A percentile compares a stretch with the other conserved stretches of the same genome.
Conservation (phyloP, 1,140 invertebrate species). For the Lasaia peninsularis region DNA sequence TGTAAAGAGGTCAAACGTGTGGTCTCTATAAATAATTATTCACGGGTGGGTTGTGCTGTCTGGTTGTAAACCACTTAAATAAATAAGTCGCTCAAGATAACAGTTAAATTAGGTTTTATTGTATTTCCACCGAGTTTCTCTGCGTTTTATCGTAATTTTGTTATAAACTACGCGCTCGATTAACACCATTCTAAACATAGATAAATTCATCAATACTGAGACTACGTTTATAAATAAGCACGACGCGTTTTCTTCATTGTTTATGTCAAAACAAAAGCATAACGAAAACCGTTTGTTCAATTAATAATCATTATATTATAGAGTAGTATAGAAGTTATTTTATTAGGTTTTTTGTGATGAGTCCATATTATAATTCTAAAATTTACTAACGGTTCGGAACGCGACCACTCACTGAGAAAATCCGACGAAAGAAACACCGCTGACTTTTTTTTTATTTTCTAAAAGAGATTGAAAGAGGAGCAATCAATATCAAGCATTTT, state of each 20-base stretch:
- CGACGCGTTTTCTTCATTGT: neutral
- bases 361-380: no score
- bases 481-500: no score
- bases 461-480: no score
- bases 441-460: no score
- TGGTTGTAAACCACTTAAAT: constrained; percentile 48
- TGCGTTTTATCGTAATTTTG: constrained; percentile 34
- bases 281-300: no score
- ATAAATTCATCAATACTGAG: constrained; percentile 31
- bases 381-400: no score
- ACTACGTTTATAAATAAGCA: constrained; percentile 1
- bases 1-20: constrained; percentile 42
- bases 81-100: constrained; percentile 47
- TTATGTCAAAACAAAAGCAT: no score
- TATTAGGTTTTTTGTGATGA: no score
- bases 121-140: constrained; percentile 27
- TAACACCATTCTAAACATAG: constrained; percentile 29
- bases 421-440: no score
- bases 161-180: constrained; percentile 32
- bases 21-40: constrained; percentile 37
- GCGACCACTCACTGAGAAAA: no score
- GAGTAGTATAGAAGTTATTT: no score
- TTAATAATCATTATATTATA: no score
- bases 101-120: constrained; percentile 48
- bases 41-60: constrained; percentile 27